These are phyloP conservation scores for Falco berigora DNA, from an alignment of 2,797 vertebrate genomes.

Conservation along the genomic window DNA sequence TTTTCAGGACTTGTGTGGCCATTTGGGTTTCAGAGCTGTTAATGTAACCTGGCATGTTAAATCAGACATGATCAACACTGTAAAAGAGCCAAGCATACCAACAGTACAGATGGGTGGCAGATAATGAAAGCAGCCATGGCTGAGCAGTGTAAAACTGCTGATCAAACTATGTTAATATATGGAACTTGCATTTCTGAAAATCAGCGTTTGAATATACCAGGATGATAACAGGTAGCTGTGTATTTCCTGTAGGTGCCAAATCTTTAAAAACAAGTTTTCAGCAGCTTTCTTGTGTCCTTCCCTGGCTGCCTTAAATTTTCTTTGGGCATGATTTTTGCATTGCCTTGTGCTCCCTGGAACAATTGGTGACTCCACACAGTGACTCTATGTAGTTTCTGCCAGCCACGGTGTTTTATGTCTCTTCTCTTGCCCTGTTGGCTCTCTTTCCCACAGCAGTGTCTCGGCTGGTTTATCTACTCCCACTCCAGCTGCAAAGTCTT, in stretches of 20 bases:
- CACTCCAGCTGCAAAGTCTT: not conserved
- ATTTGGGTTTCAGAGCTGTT: constrained; percentile 38
- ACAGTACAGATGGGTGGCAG: constrained; percentile 50
- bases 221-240: not conserved
- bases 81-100: constrained; percentile 47
- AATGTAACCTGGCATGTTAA: constrained; percentile 51
- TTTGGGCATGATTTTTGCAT: not conserved
- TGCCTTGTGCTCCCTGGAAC: not conserved
- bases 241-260: not conserved
- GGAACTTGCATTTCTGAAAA: not conserved
- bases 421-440: not conserved
- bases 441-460: not conserved
- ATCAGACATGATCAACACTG: constrained; percentile 54
- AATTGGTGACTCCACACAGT: not conserved
- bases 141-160: constrained; percentile 5
- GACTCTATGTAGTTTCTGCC: not conserved
- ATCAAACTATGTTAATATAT: not conserved
- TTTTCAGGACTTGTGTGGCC: constrained; percentile 16
- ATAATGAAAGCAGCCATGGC: constrained; percentile 13
- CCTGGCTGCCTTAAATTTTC: not conserved
- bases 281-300: not conserved
- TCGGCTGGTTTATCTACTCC: not conserved
- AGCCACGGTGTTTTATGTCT: not conserved
- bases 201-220: not conserved
- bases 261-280: not conserved